phyloP scores from a whole-genome alignment of 2,888 invertebrate genomes.

The Eupithecia dodoneata region DNA sequence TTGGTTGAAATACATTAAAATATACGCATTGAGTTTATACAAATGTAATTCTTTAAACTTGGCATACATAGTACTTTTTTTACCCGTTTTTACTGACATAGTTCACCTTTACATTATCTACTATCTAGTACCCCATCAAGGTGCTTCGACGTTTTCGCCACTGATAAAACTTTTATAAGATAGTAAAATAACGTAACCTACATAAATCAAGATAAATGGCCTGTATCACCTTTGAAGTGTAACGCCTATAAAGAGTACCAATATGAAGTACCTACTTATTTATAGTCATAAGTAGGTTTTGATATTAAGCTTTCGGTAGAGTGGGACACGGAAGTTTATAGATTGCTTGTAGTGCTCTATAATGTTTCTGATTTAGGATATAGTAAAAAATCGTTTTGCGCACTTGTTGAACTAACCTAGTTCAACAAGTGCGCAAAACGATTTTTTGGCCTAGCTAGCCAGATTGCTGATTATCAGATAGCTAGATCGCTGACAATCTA shows the following conservation, averaged over 20 bases:
- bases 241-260: not conserved
- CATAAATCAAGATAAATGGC: conserved; percentile 9
- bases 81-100: not conserved
- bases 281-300: not conserved
- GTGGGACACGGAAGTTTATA: not conserved
- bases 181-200: conserved; percentile 10
- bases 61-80: not conserved
- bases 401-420: no score
- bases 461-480: no score
- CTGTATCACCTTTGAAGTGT: conserved; percentile 4
- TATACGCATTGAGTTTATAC: not conserved
- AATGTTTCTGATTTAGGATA: no score
- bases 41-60: not conserved
- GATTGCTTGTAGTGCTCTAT: not conserved
- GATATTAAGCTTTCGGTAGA: not conserved
- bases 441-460: no score
- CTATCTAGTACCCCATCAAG: conserved; percentile 6
- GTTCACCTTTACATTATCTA: not conserved
- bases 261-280: not conserved
- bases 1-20: not conserved
- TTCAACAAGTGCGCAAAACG: no score
- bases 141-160: conserved; percentile 3
- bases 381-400: no score
- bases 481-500: no score
- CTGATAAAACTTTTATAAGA: conserved; percentile 17